Evolutionary conservation across 2,113 vertebrate species (phyloP).

Genomic region (Pollimyrus isidori): DNA sequence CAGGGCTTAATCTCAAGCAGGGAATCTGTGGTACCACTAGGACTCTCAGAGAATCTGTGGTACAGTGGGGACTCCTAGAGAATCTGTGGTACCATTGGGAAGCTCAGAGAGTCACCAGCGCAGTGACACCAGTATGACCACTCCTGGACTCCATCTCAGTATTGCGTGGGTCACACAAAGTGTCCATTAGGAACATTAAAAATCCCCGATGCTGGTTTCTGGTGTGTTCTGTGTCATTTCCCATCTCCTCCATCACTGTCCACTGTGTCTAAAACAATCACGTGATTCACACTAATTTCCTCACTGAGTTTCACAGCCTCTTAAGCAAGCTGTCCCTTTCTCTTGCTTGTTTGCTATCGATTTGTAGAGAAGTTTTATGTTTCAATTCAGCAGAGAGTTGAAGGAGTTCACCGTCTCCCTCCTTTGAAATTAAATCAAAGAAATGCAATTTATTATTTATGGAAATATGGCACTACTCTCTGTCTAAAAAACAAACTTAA

Average conservation of each 20-base stretch:
- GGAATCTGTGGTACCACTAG: background rate
- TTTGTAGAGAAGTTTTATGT: conserved; percentile 6
- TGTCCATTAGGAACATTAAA: background rate
- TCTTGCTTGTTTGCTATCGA: background rate
- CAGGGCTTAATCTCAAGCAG: background rate
- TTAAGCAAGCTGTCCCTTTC: background rate
- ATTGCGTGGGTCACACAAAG: too few relatives aligned
- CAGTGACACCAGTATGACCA: too few relatives aligned
- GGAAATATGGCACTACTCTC: conserved; percentile 13
- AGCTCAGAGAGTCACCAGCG: too few relatives aligned
- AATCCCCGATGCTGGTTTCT: background rate
- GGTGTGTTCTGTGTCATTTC: background rate
- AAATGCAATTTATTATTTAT: conserved; percentile 21
- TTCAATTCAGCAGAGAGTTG: conserved; percentile 7
- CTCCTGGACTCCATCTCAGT: too few relatives aligned
- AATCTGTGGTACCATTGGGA: background rate
- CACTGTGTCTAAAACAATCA: background rate
- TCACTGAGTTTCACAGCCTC: background rate
- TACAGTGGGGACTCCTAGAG: background rate
- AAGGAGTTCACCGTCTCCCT: conserved; percentile 11
- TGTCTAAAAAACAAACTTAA: conserved; percentile 9
- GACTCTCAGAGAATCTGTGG: background rate
- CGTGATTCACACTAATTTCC: background rate
- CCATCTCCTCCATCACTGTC: background rate
- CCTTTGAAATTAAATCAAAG: conserved; percentile 17